Conservation (phyloP, 1,140 invertebrate species). For the Leptinotarsa texana region DNA sequence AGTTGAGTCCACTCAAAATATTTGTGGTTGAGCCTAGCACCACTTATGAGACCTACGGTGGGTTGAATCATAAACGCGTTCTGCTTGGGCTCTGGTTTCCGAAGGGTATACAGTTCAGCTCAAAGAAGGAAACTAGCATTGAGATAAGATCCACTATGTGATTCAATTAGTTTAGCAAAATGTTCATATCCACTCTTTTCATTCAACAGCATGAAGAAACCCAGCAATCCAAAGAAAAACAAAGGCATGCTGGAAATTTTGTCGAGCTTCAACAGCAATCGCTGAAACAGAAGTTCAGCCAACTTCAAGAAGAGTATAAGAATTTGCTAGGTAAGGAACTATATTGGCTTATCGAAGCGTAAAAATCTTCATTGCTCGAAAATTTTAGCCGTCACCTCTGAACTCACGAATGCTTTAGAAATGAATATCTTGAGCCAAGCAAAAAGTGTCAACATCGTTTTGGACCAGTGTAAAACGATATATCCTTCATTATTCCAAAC, state of each 20-base stretch:
- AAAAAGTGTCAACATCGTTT: slow-evolving; percentile 29
- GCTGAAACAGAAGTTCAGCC: slow-evolving; percentile 34
- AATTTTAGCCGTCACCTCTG: slow-evolving; percentile 32
- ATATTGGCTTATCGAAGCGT: neutral
- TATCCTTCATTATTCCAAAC: slow-evolving; percentile 34
- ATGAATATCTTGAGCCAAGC: slow-evolving; percentile 37
- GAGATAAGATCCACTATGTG: too few relatives aligned
- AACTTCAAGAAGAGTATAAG: slow-evolving; percentile 36
- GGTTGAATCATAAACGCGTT: too few relatives aligned
- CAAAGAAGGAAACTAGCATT: too few relatives aligned
- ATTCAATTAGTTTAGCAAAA: too few relatives aligned
- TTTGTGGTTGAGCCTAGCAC: too few relatives aligned
- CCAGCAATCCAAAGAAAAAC: neutral
- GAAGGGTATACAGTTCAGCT: too few relatives aligned
- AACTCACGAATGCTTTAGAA: slow-evolving; percentile 37
- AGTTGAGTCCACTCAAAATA: too few relatives aligned
- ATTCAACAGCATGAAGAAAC: neutral
- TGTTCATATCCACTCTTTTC: neutral
- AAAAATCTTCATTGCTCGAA: neutral
- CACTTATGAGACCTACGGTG: too few relatives aligned
- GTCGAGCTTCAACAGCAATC: neutral
- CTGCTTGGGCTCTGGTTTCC: too few relatives aligned
- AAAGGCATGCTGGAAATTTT: neutral
- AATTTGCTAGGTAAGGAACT: slow-evolving; percentile 32
- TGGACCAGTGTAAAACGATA: slow-evolving; percentile 38